A percentile compares a stretch with the other conserved stretches of the same genome.
phyloP scores from a whole-genome alignment of 1,140 invertebrate genomes.

The Diachasmimorpha longicaudata region DNA sequence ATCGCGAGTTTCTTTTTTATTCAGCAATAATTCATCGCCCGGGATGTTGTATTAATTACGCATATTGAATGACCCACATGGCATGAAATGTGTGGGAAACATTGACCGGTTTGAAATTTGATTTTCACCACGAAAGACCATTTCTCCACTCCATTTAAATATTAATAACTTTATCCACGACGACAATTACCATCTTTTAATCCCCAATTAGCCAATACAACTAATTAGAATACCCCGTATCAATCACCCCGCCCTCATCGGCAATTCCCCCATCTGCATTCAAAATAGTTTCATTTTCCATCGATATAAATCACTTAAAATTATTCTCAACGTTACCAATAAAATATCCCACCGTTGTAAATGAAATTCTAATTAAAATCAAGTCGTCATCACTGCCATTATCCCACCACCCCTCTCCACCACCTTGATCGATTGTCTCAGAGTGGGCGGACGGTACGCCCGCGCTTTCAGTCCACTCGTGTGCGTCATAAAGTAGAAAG shows the following conservation, averaged over 20 bases:
- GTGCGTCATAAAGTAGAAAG: background rate
- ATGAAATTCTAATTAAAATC: background rate
- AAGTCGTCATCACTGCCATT: background rate
- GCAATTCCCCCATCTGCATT: no score
- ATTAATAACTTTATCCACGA: no score
- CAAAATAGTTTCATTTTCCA: no score
- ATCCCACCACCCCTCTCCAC: background rate
- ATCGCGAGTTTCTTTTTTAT: background rate
- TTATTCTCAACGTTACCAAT: no score
- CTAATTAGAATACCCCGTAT: no score
- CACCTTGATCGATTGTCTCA: conserved; percentile 24
- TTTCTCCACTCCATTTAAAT: background rate
- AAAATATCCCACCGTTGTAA: no score
- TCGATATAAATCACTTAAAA: no score
- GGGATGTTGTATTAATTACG: background rate
- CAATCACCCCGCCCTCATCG: no score
- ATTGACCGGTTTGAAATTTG: background rate
- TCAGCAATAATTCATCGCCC: background rate
- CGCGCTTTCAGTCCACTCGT: conserved; percentile 30
- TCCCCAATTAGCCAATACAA: no score
- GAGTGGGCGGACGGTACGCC: conserved; percentile 31
- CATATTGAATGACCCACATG: background rate
- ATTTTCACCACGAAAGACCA: background rate
- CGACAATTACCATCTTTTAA: no score
- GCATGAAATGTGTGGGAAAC: background rate